These are phyloP conservation scores for Monochamus saltuarius DNA, from an alignment of 1,140 invertebrate species.

Conservation along the genomic window DNA sequence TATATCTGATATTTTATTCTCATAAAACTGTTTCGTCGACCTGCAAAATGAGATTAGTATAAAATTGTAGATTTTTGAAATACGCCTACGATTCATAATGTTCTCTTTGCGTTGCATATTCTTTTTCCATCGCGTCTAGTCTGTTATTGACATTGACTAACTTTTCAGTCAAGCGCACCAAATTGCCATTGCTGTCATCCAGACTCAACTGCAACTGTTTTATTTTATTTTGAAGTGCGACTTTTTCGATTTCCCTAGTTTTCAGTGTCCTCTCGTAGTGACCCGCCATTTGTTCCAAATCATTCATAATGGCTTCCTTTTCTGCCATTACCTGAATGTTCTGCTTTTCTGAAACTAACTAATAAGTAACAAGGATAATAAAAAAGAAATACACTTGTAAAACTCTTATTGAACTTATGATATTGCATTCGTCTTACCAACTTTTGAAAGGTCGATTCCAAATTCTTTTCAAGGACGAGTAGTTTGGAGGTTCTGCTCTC, in stretches of 20 bases:
- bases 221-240: slow-evolving; percentile 42
- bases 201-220: slow-evolving; percentile 41
- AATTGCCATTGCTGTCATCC: slow-evolving; percentile 29
- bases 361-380: slow-evolving; percentile 12
- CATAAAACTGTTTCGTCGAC: slow-evolving; percentile 11
- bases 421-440: slow-evolving; percentile 33
- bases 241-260: slow-evolving; percentile 47
- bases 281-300: slow-evolving; percentile 49
- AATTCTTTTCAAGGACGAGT: slow-evolving; percentile 43
- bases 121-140: slow-evolving; percentile 28
- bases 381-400: background rate
- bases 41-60: slow-evolving; percentile 17
- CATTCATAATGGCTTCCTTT: slow-evolving; percentile 47
- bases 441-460: slow-evolving; percentile 47
- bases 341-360: slow-evolving; percentile 48
- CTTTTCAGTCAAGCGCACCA: slow-evolving; percentile 30
- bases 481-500: slow-evolving; percentile 39
- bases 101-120: slow-evolving; percentile 33
- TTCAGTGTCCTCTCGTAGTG: slow-evolving; percentile 47
- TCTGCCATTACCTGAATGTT: slow-evolving; percentile 49
- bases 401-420: background rate
- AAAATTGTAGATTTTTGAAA: background rate
- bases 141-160: slow-evolving; percentile 31
- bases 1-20: slow-evolving; percentile 35
- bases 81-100: slow-evolving; percentile 28